These are phyloP conservation scores for Podargus strigoides DNA, from an alignment of 2,797 vertebrate genomes.

Conservation along the genomic window DNA sequence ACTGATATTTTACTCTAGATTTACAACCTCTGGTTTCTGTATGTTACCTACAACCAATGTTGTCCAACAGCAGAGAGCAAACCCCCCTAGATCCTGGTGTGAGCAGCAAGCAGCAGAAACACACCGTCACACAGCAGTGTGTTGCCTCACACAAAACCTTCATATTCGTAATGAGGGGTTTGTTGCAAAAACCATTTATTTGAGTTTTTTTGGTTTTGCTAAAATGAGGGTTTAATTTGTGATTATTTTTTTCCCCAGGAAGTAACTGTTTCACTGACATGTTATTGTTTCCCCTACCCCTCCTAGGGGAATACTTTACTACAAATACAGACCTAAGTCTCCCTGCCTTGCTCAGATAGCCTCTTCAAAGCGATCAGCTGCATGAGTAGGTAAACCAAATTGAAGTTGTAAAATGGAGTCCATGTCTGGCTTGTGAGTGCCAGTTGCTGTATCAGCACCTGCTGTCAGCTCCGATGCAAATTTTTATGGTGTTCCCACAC, in stretches of 20 bases:
- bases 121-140: neutral
- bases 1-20: neutral
- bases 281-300: neutral
- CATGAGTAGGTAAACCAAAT: neutral
- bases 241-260: rapidly evolving
- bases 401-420: neutral
- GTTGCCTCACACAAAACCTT: neutral
- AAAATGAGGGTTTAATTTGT: neutral
- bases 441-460: neutral
- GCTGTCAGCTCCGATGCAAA: neutral
- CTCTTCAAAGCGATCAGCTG: neutral
- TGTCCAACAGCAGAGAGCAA: neutral
- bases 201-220: neutral
- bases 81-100: neutral
- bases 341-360: neutral
- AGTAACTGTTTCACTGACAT: neutral
- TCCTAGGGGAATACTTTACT: neutral
- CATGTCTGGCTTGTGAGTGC: neutral
- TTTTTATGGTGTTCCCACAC: neutral
- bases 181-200: neutral
- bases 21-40: neutral
- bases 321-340: rapidly evolving
- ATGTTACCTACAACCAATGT: neutral
- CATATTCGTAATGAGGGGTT: neutral
- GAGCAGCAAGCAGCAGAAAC: neutral